Conservation (phyloP, 2,888 invertebrate genomes). For the Maniola hyperantus region DNA sequence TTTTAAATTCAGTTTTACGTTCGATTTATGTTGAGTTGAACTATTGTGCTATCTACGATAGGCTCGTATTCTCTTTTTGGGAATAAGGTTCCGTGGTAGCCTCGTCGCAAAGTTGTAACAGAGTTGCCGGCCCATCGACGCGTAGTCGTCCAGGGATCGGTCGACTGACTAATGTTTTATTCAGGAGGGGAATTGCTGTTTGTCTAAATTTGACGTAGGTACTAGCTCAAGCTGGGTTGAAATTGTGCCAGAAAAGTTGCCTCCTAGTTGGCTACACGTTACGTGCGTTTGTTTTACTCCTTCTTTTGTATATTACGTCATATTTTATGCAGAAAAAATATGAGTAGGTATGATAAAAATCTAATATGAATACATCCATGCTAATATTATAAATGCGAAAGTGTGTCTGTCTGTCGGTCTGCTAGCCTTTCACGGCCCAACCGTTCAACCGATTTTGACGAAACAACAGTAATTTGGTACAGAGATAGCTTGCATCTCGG, state of each 20-base stretch:
- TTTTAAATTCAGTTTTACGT: too few species aligned
- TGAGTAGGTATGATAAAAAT: neutral
- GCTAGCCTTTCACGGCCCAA: too few species aligned
- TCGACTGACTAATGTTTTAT: conserved; percentile 61
- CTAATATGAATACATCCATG: too few species aligned
- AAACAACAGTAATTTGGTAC: too few species aligned
- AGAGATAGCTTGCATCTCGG: too few species aligned
- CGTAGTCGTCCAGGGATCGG: conserved; percentile 32
- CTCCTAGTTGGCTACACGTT: conserved; percentile 36
- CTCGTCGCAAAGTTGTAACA: neutral
- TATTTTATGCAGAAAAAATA: conserved; percentile 4
- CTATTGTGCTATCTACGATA: too few species aligned
- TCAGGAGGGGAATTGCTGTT: conserved; percentile 69
- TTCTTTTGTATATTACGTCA: conserved; percentile 11
- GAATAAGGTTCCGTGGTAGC: neutral
- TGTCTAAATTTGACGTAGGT: conserved; percentile 67
- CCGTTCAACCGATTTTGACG: too few species aligned
- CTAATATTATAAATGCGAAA: too few species aligned
- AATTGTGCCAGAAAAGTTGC: conserved; percentile 44
- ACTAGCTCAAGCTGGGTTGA: conserved; percentile 41
- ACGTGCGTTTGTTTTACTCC: conserved; percentile 27
- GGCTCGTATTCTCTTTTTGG: neutral
- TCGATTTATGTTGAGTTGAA: too few species aligned
- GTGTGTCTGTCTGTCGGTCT: too few species aligned
- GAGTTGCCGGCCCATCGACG: neutral